Evolutionary conservation across 1,140 invertebrate genomes (phyloP), one percentile per base, ranked within the genome.

Genomic region (Halictus rubicundus): DNA sequence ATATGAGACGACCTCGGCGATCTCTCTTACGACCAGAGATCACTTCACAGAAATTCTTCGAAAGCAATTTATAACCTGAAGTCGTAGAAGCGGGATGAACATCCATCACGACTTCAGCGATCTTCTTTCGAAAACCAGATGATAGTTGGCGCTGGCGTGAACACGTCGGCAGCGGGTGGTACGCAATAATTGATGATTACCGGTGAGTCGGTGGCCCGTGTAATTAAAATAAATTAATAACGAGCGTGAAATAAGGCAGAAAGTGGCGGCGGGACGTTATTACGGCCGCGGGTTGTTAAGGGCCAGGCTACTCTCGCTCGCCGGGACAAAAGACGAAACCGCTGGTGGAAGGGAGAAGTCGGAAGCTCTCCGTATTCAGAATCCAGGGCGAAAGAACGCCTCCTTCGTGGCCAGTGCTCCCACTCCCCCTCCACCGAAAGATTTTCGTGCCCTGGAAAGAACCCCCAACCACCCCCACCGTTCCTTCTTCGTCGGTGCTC

Each of bases 141-240:
- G 2, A 46, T 46, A 12, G 42, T 12, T 14, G 42, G 42, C 10
- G 9, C 10, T 10, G 10, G 19, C 14, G 49, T 16, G 19, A 21
- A 16, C 6, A 16, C 14, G 49, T 0, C n/a, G 14, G 49, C 49
- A 19, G 14, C 14, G 14, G 49, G 49, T 52, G 19, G 49, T 52
- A 52, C 81, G 78, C 77, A 79, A 80, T 85, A 91, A 92, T 90
- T 90, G 88, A 91, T 88, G 87, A 89, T 91, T 89, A 89, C 81
- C 79, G 84, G 82, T 66, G 78, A 85, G 83, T 81, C 66, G 60
- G 64, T 76, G 80, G 46, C 42, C 61, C 78, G 84, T 83, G 78
- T 90, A 90, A 91, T 91, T 89, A 92, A 91, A 91, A 90, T 88
- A 87, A 91, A 92, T 92, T 90, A 88, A 91, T 91, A 92, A 88